A percentile compares a stretch with the other conserved stretches of the same genome.
These are phyloP conservation scores for Gastrophysa polygoni DNA, from an alignment of 2,888 invertebrate genomes.

Conservation along the genomic window DNA sequence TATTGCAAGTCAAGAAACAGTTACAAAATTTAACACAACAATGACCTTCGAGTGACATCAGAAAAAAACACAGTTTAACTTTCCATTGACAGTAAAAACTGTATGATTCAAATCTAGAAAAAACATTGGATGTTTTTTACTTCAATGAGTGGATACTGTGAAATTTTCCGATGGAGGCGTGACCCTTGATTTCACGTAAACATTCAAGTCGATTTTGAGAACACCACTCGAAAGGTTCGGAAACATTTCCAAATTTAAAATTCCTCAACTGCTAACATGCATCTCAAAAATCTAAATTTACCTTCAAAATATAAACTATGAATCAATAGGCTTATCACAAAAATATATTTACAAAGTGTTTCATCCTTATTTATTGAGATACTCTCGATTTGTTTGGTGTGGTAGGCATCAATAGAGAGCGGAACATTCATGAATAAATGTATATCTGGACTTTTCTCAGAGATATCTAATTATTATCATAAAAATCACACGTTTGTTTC, in stretches of 20 bases:
- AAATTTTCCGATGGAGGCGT: no score
- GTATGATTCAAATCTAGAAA: neutral
- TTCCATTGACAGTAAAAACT: neutral
- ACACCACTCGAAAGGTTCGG: neutral
- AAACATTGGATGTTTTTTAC: neutral
- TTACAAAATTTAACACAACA: constrained; percentile 21
- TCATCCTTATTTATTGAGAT: constrained; percentile 23
- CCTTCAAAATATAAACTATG: constrained; percentile 48
- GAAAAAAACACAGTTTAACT: neutral
- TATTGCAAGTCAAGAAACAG: constrained; percentile 35
- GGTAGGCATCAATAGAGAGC: constrained; percentile 28
- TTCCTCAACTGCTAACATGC: constrained; percentile 40
- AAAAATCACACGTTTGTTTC: constrained; percentile 44
- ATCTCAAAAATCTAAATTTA: constrained; percentile 42
- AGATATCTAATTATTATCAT: constrained; percentile 42
- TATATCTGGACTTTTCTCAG: constrained; percentile 22
- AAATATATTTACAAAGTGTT: constrained; percentile 54
- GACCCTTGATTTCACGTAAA: no score
- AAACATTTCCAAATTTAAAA: constrained; percentile 27
- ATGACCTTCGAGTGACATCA: constrained; percentile 14
- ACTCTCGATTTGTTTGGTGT: constrained; percentile 27
- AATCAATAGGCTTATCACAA: constrained; percentile 58
- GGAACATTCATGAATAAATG: neutral
- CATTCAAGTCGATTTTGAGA: no score
- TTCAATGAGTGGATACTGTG: neutral